phyloP scores from a whole-genome alignment of 2,113 vertebrate genomes.

The Rhinolophus ferrumequinum region DNA sequence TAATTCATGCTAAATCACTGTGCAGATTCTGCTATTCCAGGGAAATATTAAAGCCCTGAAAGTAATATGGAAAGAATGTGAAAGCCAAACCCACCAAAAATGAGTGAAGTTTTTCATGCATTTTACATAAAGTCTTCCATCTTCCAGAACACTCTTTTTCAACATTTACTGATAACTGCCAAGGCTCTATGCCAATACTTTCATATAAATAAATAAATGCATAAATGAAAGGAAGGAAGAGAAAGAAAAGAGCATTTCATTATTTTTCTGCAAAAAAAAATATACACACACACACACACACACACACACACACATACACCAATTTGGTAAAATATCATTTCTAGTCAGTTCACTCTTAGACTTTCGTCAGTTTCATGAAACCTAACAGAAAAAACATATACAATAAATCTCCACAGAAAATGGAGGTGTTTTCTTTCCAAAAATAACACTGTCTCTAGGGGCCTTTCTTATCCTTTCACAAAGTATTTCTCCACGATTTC shows the following conservation, averaged over 20 bases:
- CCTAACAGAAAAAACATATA: not conserved
- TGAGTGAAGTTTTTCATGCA: not conserved
- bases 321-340: not conserved
- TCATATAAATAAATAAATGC: not conserved
- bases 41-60: not conserved
- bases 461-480: not conserved
- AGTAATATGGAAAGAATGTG: not conserved
- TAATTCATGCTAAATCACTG: not conserved
- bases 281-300: too few species aligned
- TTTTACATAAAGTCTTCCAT: not conserved
- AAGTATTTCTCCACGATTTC: not conserved
- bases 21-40: not conserved
- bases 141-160: not conserved
- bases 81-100: not conserved
- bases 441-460: not conserved
- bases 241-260: not conserved
- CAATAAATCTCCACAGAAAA: not conserved
- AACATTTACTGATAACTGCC: not conserved
- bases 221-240: not conserved
- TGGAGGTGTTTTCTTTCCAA: not conserved
- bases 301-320: too few species aligned
- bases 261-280: not conserved
- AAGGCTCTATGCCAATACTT: not conserved
- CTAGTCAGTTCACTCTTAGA: not conserved
- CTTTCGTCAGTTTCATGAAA: not conserved